These are phyloP conservation scores for Dasypolia templi DNA, from an alignment of 2,888 invertebrate species.

Conservation along the genomic window DNA sequence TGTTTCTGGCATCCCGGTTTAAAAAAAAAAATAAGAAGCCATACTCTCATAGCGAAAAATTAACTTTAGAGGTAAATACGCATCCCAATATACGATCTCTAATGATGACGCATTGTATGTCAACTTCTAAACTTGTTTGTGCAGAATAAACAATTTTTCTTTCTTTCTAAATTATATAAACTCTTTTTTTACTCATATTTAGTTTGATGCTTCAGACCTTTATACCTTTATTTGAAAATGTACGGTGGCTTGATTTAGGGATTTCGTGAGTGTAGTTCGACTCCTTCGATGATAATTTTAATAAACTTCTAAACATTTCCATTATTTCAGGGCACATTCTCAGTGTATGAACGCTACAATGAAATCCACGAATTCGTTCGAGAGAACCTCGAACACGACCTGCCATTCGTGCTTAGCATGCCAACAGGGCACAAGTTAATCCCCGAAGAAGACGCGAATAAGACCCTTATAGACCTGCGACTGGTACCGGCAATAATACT, in stretches of 20 bases:
- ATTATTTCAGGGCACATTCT: conserved; percentile 95
- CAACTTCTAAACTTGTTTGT: too few species aligned
- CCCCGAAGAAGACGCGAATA: conserved; percentile 92
- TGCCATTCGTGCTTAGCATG: conserved; percentile 93
- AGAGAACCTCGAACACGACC: conserved; percentile 93
- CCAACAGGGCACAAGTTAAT: conserved; percentile 92
- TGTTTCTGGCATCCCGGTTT: too few species aligned
- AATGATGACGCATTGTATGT: too few species aligned
- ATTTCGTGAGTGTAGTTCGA: not conserved
- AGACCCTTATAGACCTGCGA: conserved; percentile 94
- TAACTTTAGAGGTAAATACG: too few species aligned
- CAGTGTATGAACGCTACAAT: conserved; percentile 94
- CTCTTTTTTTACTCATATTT: too few species aligned
- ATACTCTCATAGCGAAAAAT: too few species aligned
- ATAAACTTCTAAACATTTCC: not conserved
- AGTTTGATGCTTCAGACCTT: too few species aligned
- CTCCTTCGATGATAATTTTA: not conserved
- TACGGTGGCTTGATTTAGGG: not conserved
- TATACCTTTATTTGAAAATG: too few species aligned
- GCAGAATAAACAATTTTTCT: too few species aligned
- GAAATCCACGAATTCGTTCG: conserved; percentile 95
- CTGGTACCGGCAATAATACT: conserved; percentile 96
- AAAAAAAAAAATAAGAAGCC: too few species aligned
- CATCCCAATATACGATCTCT: too few species aligned
- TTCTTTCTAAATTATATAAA: too few species aligned